Base-by-base conservation (phyloP, 2,888 invertebrate species). In the Schizaphis graminum region DNA sequence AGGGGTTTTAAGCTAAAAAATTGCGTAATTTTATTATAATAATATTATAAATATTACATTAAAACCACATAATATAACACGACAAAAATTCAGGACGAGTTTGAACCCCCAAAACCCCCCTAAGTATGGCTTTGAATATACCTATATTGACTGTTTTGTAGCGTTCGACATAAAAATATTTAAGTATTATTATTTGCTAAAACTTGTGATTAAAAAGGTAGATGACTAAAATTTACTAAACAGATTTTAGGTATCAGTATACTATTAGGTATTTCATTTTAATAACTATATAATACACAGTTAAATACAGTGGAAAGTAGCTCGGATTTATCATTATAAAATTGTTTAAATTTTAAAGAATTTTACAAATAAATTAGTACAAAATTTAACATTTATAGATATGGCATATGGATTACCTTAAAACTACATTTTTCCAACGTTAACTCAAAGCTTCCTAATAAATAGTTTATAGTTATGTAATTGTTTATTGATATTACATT, bases 401-500 rank as follows among this genome's bases (percentile, higher is more conserved):
- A 53, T 47, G 13, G 13, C 11, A 49, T 49, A 49, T 49, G n/a
- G 13, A n/a, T 67, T 13, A 67, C 7, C 35, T 35, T 7, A 7
- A 21, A 35, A 77, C 16, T 77, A 0, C 35, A 35, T 77, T 77
- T 8, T 35, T 35, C 21, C n/a, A 21, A 35, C 0, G 7, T 77
- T 77, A 21, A 8, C 21, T 77, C 35, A 77, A 21, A 35, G 16
- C n/a, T 67, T 77, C 21, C 35, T 2, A 77, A 77, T 77, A 77
- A 35, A 77, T 77, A 77, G 35, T 35, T 77, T 26, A 3, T 26
- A 44, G 44, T 86, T 86, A 86, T 16, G 16, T 16, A n/a, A 24
- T 49, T 87, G 21, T n/a, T 49, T 53, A 8, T 87, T 49, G 87
- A 87, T n/a, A 87, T 53, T 53, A 53, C n/a, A 87, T n/a, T 87